Evolutionary conservation across 1,140 invertebrate species (phyloP), one percentile per base, ranked within the genome.

Genomic region (Diprion similis): DNA sequence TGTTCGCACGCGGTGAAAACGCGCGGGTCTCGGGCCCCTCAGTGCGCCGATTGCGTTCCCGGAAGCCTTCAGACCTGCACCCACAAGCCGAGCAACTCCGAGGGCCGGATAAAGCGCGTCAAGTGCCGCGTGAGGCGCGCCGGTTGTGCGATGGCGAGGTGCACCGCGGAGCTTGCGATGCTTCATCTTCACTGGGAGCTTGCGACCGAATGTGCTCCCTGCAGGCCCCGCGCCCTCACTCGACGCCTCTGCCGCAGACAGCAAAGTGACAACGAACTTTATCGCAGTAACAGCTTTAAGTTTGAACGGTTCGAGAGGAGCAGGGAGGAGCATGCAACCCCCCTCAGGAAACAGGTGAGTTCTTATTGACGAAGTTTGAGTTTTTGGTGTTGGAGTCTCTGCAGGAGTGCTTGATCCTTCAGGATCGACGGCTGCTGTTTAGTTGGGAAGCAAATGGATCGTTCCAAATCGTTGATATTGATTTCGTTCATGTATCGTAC

Each of bases 201-300:
- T 10, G 84, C 84, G 7, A 79, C 84, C 65, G 86, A 87, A 72
- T 87, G 85, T 72, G 85, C 86, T 45, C 86, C 86, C 10, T 87
- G 86, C 73, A 81, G 82, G 48, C 87, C 88, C 1, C 81, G 86
- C 0, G 86, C 84, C 8, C 81, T 93, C 67, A 93, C 93, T 1
- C 89, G 92, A 51, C 89, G 93, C 46, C 90, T 94, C 74, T 94
- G 93, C 83, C 88, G 90, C 17, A 87, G 91, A n/a, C 92, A 92
- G 77, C 84, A 85, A 64, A 86, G 84, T 72, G 94, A 94, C 89
- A 95, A 95, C 88, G 93, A 95, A 87, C 89, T 95, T 45, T 95
- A 95, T 82, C 91, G 94, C 72, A 94, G 93, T 75, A 95, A 95
- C 82, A 95, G 94, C 84, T 95, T 95, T 89, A 95, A 94, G 86